These are phyloP conservation scores for Ianthella basta DNA, from an alignment of 37 sponge, comb jelly and placozoan genomes.

Conservation along the genomic window DNA sequence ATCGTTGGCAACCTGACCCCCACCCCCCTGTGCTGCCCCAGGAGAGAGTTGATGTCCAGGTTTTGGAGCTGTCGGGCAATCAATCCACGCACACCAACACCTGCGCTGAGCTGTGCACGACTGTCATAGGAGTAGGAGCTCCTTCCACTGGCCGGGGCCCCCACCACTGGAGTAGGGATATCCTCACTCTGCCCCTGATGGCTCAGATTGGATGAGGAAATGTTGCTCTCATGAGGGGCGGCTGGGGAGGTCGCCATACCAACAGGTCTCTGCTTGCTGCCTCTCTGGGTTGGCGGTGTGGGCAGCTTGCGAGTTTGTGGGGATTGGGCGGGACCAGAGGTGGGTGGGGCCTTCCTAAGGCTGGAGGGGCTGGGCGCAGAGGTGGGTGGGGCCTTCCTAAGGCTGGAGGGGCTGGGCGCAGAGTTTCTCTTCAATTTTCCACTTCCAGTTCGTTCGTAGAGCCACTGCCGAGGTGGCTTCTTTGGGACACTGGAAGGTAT, in stretches of 20 bases:
- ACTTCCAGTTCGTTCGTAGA: not conserved
- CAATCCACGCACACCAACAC: not conserved
- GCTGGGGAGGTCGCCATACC: not conserved
- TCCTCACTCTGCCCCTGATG: too few species aligned
- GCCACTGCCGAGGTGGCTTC: not conserved
- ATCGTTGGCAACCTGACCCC: not conserved
- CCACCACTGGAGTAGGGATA: too few species aligned
- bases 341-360: not conserved
- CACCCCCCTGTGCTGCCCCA: slow-evolving; percentile 8
- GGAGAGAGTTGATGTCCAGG: not conserved
- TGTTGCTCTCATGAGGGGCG: not conserved
- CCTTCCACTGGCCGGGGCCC: too few species aligned
- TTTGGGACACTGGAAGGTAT: not conserved
- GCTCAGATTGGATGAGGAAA: too few species aligned
- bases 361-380: not conserved
- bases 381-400: not conserved
- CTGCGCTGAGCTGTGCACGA: too few species aligned
- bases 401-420: not conserved
- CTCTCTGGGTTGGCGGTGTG: not conserved
- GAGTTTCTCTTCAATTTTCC: not conserved
- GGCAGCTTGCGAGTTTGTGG: not conserved
- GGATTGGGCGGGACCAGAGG: not conserved
- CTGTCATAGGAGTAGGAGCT: too few species aligned
- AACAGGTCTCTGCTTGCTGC: not conserved
- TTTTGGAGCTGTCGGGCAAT: not conserved